Evolutionary conservation across 2,888 invertebrate species (phyloP), one percentile per base, ranked within the genome.

Genomic region (Leuctra nigra): DNA sequence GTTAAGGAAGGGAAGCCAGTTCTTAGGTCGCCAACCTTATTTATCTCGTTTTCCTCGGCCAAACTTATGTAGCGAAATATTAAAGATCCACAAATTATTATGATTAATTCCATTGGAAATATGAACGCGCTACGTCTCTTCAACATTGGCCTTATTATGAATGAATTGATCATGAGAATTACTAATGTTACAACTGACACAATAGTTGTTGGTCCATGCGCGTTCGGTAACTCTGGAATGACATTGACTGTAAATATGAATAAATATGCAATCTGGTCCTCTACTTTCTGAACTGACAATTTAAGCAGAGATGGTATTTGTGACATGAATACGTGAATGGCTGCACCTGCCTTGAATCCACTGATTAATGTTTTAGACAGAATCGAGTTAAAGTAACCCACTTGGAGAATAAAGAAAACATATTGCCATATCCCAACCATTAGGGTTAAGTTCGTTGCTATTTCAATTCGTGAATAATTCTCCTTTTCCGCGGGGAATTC

Each of bases 331-430:
- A 94, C 92, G 68, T 92, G 89, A 64, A 90, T 78, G 0, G 91
- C 88, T 2, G 91, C 88, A 0, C 87, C 93, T 0, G 91, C 90
- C 1, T 91, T 92, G 72, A 94, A 91, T 1, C 91, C 92, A 56
- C 87, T 87, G 22, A 93, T 87, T 63, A 94, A 75, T 1, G 87
- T 85, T 67, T 89, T 86, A 0, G 89, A 87, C 33, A 92, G 76
- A 14, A 91, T 73, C 0, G 86, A 82, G 1, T 87, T 82, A 13
- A 91, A 77, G 1, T 84, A 78, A 1, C 91, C 91, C 57, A 91
- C 74, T 16, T 84, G 79, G 50, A 88, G 73, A 53, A 83, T 65
- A 72, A 85, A 90, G 87, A 93, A 87, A 9, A 78, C 60, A n/a
- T 89, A 65, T 88, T 91, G 87, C 66, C 85, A 79, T 23, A 86